These are phyloP conservation scores for Callyntrura sp. DNA, from an alignment of 2,888 invertebrate genomes.

Conservation along the genomic window DNA sequence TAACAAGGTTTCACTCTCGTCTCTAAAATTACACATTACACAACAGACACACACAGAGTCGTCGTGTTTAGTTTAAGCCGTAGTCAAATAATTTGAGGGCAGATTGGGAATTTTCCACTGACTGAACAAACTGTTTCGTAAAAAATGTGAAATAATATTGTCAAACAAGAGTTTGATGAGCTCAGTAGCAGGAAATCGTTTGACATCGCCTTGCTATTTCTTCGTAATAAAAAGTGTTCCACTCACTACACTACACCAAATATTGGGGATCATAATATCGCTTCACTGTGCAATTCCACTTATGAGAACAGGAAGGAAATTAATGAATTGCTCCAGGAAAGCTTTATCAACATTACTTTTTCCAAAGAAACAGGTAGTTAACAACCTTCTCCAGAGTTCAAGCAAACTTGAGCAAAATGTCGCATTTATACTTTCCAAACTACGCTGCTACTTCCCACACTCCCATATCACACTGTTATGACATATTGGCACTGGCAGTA, in stretches of 20 bases:
- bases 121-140: not conserved
- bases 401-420: not conserved
- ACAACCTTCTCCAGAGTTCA: not conserved
- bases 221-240: no score
- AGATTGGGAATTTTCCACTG: conserved; percentile 1
- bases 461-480: not conserved
- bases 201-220: not conserved
- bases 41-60: no score
- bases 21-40: not conserved
- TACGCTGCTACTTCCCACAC: not conserved
- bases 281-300: not conserved
- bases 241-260: no score
- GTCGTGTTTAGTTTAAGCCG: not conserved
- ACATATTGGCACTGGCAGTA: not conserved
- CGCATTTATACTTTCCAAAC: no score
- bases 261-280: not conserved
- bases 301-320: conserved; percentile 1
- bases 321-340: conserved; percentile 34
- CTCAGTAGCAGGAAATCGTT: not conserved
- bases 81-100: not conserved
- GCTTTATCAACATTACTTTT: conserved; percentile 21
- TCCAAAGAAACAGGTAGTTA: conserved; percentile 23
- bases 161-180: not conserved
- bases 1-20: not conserved
- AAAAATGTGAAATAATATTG: not conserved